These are phyloP conservation scores for Bettongia penicillata DNA, from an alignment of 2,113 vertebrate genomes.

Conservation along the genomic window DNA sequence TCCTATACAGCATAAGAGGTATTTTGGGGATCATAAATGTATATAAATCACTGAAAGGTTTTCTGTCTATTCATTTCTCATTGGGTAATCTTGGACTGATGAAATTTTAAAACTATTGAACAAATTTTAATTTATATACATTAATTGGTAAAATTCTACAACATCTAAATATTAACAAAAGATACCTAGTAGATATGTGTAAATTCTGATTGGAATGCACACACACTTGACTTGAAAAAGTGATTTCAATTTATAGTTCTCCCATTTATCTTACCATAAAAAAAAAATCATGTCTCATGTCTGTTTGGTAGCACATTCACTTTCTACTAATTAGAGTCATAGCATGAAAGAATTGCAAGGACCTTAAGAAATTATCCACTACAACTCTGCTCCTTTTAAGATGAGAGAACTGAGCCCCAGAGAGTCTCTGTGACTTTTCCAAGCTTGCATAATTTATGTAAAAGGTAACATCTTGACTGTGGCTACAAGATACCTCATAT, in stretches of 20 bases:
- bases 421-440: too few species aligned
- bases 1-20: conserved; percentile 29
- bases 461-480: conserved; percentile 39
- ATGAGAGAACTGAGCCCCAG: too few species aligned
- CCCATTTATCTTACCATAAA: conserved; percentile 18
- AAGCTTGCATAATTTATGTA: too few species aligned
- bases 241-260: conserved; percentile 39
- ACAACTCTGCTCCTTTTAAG: too few species aligned
- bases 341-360: too few species aligned
- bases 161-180: conserved; percentile 27
- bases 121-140: conserved; percentile 30
- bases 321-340: conserved; percentile 10
- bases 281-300: not conserved
- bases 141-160: not conserved
- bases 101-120: conserved; percentile 45
- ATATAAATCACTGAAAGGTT: conserved; percentile 50
- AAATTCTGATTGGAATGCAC: conserved; percentile 13
- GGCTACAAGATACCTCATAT: conserved; percentile 2
- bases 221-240: conserved; percentile 30
- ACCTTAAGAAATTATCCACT: too few species aligned
- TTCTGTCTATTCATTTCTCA: conserved; percentile 20
- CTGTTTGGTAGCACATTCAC: conserved; percentile 47
- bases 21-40: conserved; percentile 28
- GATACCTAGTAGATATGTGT: not conserved
- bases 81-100: not conserved